phyloP scores from a whole-genome alignment of 1,140 invertebrate species.

The Homalodisca vitripennis region DNA sequence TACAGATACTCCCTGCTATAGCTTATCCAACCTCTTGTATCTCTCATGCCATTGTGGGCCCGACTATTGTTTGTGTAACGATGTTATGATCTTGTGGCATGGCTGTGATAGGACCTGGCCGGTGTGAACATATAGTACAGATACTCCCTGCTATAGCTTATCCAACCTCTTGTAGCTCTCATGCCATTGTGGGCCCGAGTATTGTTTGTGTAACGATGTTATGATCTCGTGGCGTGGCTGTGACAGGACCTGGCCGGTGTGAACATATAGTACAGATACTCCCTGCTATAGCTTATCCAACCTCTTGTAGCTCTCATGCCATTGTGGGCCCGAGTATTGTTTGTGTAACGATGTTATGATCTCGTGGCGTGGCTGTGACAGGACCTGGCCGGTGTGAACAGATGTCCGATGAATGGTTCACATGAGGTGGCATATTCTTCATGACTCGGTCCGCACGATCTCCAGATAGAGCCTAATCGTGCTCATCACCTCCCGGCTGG shows the following conservation, averaged over 20 bases:
- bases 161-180: too few species aligned
- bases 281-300: too few species aligned
- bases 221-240: background rate
- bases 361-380: background rate
- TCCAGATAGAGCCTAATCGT: background rate
- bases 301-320: too few species aligned
- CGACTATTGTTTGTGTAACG: too few species aligned
- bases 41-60: too few species aligned
- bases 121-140: background rate
- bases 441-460: background rate
- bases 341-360: background rate
- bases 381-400: too few species aligned
- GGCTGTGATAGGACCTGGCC: constrained; percentile 4
- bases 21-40: too few species aligned
- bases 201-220: background rate
- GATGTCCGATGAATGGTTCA: background rate
- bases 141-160: too few species aligned
- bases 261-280: background rate
- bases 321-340: too few species aligned
- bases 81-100: background rate
- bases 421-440: background rate
- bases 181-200: too few species aligned
- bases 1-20: too few species aligned
- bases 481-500: background rate
- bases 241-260: too few species aligned